Percentiles rank a stretch among this genome's conserved stretches.
These are phyloP conservation scores for Lates calcarifer DNA, from an alignment of 2,113 vertebrate genomes.

Conservation along the genomic window DNA sequence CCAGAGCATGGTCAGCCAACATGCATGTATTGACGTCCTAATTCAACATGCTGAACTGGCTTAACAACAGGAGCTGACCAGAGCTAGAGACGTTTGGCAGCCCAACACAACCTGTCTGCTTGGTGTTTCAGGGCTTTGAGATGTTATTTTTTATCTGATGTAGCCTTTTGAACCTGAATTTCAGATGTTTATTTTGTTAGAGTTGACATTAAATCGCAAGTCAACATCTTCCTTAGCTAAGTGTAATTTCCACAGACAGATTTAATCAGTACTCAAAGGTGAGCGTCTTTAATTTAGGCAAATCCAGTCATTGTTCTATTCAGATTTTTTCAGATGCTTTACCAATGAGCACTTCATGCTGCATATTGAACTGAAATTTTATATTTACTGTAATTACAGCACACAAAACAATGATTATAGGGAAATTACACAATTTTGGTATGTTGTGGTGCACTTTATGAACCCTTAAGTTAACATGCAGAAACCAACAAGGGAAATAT, in stretches of 20 bases:
- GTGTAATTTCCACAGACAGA: constrained; percentile 9
- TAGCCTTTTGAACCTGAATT: background rate
- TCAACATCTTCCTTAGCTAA: background rate
- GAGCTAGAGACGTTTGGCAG: background rate
- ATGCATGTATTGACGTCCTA: background rate
- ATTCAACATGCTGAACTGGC: background rate
- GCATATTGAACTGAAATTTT: background rate
- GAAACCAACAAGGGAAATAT: constrained; percentile 57
- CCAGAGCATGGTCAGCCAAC: background rate
- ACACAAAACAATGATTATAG: constrained; percentile 34
- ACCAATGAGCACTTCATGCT: background rate
- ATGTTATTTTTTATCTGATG: background rate
- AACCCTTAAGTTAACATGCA: constrained; percentile 59
- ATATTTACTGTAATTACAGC: constrained; percentile 18
- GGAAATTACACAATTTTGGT: constrained; percentile 30
- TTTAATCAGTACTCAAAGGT: background rate
- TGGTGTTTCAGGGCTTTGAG: background rate
- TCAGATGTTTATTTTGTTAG: background rate
- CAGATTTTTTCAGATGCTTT: background rate
- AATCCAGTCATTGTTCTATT: background rate
- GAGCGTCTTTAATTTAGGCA: background rate
- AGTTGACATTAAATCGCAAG: background rate
- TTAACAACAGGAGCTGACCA: background rate
- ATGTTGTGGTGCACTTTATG: constrained; percentile 43
- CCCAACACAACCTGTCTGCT: background rate